Base-by-base conservation (phyloP, 2,888 invertebrate species). In the Dolomedes plantarius region DNA sequence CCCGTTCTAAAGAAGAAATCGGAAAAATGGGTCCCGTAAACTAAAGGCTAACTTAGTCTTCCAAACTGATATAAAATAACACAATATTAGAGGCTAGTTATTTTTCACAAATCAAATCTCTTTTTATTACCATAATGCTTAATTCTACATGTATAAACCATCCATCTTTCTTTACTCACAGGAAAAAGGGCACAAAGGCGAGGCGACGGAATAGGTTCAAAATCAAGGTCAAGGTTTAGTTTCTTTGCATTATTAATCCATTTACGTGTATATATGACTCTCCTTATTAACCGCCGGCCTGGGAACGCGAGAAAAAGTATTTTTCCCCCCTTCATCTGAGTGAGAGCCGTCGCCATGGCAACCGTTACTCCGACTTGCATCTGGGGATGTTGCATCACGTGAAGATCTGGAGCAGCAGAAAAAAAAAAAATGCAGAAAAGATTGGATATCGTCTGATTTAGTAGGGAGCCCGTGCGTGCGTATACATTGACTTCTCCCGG, bases 371-470 rank as follows among this genome's bases (percentile, higher is more conserved):
- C 7, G n/a, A 16, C 41, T 13, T 16, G 41, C 3, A 11, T 56
- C 56, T 23, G 56, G 23, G 23, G 56, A 16, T 56, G 23, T 56
- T 56, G 56, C 56, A 56, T 56, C 56, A 56, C 23, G 1, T 19
- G 56, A 36, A 7, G 46, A 46, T 9, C 16, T 46, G 2, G 46
- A 16, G 16, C 13, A 23, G 23, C 56, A 56, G 23, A 23, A 56
- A 6, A 13, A 9, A 13, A 46, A 16, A 16, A 13, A 16, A 46
- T 9, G 16, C 16, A 46, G n/a, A 46, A 23, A 56, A 6, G 23
- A 56, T 56, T 56, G 56, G 23, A 56, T 23, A 56, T 56, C 56
- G 16, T 56, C 56, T 56, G 56, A n/a, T 56, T 56, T 23, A n/a
- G n/a, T n/a, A 56, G 13, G 41, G 13, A 46, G 41, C 16, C 13